These are phyloP conservation scores for Pipistrellus kuhlii DNA, from an alignment of 2,797 vertebrate species.

Conservation along the genomic window DNA sequence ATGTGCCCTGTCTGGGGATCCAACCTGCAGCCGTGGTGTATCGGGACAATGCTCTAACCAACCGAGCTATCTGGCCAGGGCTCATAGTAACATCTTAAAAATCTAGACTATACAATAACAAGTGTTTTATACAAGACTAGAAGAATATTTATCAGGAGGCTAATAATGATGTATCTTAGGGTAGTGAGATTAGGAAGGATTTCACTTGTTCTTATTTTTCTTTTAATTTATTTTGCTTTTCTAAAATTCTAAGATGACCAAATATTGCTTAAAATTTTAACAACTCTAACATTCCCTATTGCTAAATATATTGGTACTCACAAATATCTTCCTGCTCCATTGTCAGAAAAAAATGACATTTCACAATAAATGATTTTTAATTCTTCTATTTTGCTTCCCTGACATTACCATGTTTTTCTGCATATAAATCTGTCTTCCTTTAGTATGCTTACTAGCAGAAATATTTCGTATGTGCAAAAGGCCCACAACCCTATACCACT, in stretches of 20 bases:
- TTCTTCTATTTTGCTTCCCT: constrained; percentile 11
- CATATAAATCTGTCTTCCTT: constrained; percentile 20
- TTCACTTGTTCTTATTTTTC: neutral
- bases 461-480: neutral
- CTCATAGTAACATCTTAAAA: neutral
- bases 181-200: neutral
- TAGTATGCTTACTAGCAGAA: neutral
- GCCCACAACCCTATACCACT: neutral
- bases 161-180: neutral
- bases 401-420: neutral
- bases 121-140: neutral
- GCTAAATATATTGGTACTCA: neutral
- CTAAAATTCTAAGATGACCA: constrained; percentile 17
- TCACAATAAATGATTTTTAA: neutral
- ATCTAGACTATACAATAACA: neutral
- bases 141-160: constrained; percentile 35
- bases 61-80: neutral
- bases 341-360: neutral
- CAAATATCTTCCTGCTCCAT: neutral
- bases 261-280: constrained; percentile 1
- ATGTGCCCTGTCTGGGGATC: neutral
- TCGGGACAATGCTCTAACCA: neutral
- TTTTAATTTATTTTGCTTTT: neutral
- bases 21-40: neutral
- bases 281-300: neutral